Evolutionary conservation across 2,113 vertebrate genomes (phyloP), one percentile per base, ranked within the genome.

Genomic region (Etheostoma spectabile): DNA sequence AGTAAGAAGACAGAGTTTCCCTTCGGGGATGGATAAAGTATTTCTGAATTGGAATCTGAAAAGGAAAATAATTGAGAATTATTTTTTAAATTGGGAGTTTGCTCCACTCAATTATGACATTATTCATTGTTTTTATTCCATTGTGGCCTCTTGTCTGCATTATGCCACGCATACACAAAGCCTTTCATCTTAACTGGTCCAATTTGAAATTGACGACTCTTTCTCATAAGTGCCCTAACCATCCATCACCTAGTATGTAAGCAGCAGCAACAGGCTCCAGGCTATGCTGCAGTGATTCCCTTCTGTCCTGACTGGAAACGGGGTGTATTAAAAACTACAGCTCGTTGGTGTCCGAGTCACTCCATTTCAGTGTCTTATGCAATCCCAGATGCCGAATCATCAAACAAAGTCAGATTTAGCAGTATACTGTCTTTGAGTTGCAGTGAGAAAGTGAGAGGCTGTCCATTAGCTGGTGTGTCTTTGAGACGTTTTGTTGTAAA

Each of bases 331-430:
- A 72, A 60, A 75, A 60, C 59, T 53, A 70, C 62, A 30, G 22
- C 72, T 70, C 24, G 66, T 75, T 51, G 64, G 53, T 51, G 22
- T 67, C 57, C 52, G 18, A 74, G 21, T 30, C 22, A n/a, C 38
- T 60, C 46, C n/a, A 51, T 71, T 80, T 78, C n/a, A 72, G 65
- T 79, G 45, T 83, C 76, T 85, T 73, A 69, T 63, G 48, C 42
- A n/a, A 24, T 74, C 4, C 52, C 15, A 27, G 46, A 68, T 49
- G 21, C n/a, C 11, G 42, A 15, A 22, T 57, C 45, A 42, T 77
- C 48, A 48, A 16, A 21, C 52, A 45, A 18, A 8, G 68, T 79
- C 51, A 68, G 51, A 30, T 73, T 46, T 68, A 56, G 30, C 33
- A 46, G 4, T 42, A 12, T 22, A 11, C 8, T 22, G 30, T 18